phyloP scores from a whole-genome alignment of 2,888 invertebrate species.

The Lasioglossum leucozonium region DNA sequence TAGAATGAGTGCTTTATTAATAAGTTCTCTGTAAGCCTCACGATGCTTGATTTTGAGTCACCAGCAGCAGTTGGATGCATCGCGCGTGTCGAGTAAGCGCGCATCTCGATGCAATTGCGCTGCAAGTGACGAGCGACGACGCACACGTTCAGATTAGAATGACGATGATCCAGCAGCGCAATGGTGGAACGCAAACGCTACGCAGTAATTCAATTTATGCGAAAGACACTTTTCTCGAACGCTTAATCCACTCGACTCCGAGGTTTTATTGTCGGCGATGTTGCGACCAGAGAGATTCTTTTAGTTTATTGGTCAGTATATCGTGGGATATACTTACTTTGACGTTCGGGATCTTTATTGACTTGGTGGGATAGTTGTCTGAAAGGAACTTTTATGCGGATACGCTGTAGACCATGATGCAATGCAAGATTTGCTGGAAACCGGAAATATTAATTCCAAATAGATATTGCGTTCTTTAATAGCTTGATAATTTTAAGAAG shows the following conservation, averaged over 20 bases:
- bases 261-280: neutral
- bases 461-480: neutral
- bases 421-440: neutral
- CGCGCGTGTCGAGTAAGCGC: neutral
- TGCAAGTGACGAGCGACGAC: conserved; percentile 5
- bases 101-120: conserved; percentile 24
- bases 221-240: neutral
- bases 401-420: neutral
- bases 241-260: conserved; percentile 7
- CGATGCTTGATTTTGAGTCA: conserved; percentile 42
- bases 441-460: neutral
- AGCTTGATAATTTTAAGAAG: neutral
- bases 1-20: neutral
- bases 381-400: neutral
- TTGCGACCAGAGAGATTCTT: neutral
- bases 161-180: neutral
- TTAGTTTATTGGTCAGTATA: neutral
- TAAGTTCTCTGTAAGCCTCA: neutral
- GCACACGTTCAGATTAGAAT: conserved; percentile 31
- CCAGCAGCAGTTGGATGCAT: neutral
- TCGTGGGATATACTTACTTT: neutral
- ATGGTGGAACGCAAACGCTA: neutral
- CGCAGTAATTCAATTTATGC: neutral
- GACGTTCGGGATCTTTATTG: neutral
- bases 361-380: neutral